Evolutionary conservation across 2,113 vertebrate species (phyloP), one percentile per base, ranked within the genome.

Genomic region (Puma concolor): DNA sequence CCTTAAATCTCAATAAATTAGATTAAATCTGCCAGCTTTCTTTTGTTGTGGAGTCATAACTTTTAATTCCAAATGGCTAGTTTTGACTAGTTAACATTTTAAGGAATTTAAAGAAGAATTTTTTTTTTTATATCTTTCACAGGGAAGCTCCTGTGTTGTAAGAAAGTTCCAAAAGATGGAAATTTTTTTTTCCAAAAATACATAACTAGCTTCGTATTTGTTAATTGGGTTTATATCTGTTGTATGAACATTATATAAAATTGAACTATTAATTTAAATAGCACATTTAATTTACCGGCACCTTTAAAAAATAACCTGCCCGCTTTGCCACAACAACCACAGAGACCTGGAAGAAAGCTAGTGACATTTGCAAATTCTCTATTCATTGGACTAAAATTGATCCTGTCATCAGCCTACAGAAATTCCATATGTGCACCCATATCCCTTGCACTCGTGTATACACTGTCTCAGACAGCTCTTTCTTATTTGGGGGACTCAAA

Each of bases 1-100:
- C 95, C 88, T 83, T 96, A 98, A 98, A 98, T 98, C 97, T 97
- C 98, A 98, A 97, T 98, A 98, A 94, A 96, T 98, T 96, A 98
- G 95, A 98, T 98, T 97, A 98, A 98, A 98, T 57, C 71, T 36
- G 60, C 66, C 96, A 97, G 54, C 50, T 97, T 95, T 97, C 69
- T 94, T 80, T 98, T 98, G 86, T 90, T 95, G 74, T 66, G 54
- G 67, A 72, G 82, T 38, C 94, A 95, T 92, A 97, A 98, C 98
- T 96, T 97, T 60, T 94, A 98, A 92, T 95, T 98, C 54, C 92
- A 97, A 98, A 96, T 96, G 77, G 95, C 92, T 97, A 92, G 93
- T 88, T 98, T 98, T 96, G 94, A 87, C 63, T 74, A 57, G 63
- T 86, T 60, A 88, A 54, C 69, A 67, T 21, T 29, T 96, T 88